phyloP scores from a whole-genome alignment of 1,140 invertebrate genomes.

The Drosophila saltans region DNA sequence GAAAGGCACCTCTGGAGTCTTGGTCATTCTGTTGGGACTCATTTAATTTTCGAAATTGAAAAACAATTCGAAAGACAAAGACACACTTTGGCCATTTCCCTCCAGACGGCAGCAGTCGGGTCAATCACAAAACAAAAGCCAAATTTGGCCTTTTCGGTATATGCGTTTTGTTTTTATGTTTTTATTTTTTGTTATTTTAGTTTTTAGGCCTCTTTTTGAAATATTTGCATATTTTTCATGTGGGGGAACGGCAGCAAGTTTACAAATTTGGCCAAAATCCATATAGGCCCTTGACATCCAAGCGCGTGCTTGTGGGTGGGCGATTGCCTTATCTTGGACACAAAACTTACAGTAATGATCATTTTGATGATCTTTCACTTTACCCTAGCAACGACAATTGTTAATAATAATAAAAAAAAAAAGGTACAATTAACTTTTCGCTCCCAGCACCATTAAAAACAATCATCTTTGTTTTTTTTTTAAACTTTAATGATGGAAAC shows the following conservation, averaged over 20 bases:
- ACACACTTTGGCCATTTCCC: no score
- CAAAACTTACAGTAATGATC: background rate
- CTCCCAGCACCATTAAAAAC: conserved; percentile 25
- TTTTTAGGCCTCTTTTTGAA: conserved; percentile 3
- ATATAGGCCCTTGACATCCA: background rate
- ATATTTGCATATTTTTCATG: conserved; percentile 3
- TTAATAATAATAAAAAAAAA: conserved; percentile 20
- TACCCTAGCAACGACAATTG: conserved; percentile 17
- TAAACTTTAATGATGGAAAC: conserved; percentile 45
- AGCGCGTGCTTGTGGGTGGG: background rate
- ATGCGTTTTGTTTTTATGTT: background rate
- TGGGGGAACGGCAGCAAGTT: background rate
- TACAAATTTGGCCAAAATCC: background rate
- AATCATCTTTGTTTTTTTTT: conserved; percentile 32
- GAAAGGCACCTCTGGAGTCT: conserved; percentile 1
- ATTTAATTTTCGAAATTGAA: background rate
- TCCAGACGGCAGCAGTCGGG: background rate
- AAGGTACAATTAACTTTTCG: conserved; percentile 45
- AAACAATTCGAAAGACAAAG: no score
- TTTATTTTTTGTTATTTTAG: background rate
- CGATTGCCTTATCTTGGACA: background rate
- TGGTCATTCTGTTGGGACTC: background rate
- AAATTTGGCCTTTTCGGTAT: background rate
- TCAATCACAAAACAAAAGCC: background rate
- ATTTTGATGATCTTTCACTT: conserved; percentile 7